These are phyloP conservation scores for Tragelaphus oryx DNA, from an alignment of 2,797 vertebrate genomes.

Conservation along the genomic window DNA sequence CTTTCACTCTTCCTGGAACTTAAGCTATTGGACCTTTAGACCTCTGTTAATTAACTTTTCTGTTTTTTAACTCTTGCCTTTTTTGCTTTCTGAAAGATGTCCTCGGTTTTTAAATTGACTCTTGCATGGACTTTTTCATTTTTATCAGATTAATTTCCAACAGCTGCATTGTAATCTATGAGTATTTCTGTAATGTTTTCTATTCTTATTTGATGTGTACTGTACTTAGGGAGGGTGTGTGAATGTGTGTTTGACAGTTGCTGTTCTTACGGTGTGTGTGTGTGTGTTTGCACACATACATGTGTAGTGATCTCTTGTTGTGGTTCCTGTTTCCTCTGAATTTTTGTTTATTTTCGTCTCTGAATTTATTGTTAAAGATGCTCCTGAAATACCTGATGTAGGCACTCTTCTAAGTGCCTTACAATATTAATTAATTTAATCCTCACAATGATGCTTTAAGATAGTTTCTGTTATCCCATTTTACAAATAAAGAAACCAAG, in stretches of 20 bases:
- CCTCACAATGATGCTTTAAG: background rate
- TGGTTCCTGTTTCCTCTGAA: background rate
- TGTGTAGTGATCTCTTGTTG: background rate
- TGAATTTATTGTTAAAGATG: background rate
- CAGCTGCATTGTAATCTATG: background rate
- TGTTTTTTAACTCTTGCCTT: background rate
- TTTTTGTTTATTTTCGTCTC: slow-evolving; percentile 14
- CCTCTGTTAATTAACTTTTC: background rate
- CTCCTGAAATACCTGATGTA: background rate
- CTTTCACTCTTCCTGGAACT: background rate
- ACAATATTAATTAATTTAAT: background rate
- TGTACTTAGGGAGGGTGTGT: background rate
- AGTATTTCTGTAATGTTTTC: background rate
- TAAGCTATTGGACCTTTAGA: background rate
- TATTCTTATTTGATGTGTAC: background rate
- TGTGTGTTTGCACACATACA: too few relatives aligned
- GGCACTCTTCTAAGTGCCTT: background rate
- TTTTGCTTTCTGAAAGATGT: background rate
- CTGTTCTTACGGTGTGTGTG: fast-evolving
- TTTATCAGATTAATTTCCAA: background rate
- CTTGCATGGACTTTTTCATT: background rate
- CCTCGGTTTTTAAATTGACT: background rate
- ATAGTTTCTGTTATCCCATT: background rate
- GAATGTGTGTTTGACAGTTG: background rate
- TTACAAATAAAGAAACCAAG: background rate